Percentiles rank a stretch among this genome's conserved stretches.
Conservation (phyloP, 2,888 invertebrate genomes). For the Ophion obscuratus region DNA sequence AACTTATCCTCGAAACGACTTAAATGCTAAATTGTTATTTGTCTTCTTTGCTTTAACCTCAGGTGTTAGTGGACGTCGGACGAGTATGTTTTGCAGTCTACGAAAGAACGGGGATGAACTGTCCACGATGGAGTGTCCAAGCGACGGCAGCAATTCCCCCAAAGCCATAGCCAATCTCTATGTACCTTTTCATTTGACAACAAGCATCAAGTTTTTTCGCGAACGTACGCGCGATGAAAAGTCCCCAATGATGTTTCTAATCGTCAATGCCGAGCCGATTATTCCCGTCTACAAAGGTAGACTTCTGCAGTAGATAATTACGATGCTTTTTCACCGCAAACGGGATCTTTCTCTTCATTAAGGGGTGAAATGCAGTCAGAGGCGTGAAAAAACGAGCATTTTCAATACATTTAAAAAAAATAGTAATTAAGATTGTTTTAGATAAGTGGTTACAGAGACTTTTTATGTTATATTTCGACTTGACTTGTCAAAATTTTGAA, state of each 20-base stretch:
- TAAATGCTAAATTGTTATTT: neutral
- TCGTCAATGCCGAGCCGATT: conserved; percentile 90
- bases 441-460: too few species aligned
- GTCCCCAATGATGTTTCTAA: conserved; percentile 82
- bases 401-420: too few species aligned
- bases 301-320: conserved; percentile 55
- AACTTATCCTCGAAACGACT: neutral
- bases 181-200: conserved; percentile 90
- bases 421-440: too few species aligned
- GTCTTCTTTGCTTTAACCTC: conserved; percentile 29
- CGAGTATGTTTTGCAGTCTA: conserved; percentile 87
- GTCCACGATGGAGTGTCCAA: conserved; percentile 41
- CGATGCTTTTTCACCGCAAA: neutral
- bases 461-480: too few species aligned
- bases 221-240: conserved; percentile 85
- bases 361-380: too few species aligned
- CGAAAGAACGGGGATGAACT: conserved; percentile 86
- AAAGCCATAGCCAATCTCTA: conserved; percentile 86
- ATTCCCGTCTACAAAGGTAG: conserved; percentile 92
- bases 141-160: conserved; percentile 81
- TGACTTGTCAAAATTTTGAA: too few species aligned
- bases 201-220: conserved; percentile 86
- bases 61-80: conserved; percentile 71
- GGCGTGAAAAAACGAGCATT: too few species aligned
- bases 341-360: neutral